Conservation (phyloP, 2,888 invertebrate genomes). For the Drosophila nigricruria region DNA sequence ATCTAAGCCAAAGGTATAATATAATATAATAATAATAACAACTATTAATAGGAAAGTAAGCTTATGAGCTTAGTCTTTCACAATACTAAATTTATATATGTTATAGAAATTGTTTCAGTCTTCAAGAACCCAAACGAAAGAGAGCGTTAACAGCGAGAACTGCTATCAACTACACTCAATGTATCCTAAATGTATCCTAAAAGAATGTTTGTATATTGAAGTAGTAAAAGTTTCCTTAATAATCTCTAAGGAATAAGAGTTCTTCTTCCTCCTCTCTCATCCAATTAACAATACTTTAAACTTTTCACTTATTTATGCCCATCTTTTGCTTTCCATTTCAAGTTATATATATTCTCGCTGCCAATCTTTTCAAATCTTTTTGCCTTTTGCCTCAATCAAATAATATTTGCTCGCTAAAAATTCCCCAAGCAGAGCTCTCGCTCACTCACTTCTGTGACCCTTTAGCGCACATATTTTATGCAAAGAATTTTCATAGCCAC, state of each 20-base stretch:
- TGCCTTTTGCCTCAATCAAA: constrained; percentile 11
- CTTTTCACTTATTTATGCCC: not conserved
- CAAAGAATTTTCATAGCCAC: constrained; percentile 56
- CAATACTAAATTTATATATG: no score
- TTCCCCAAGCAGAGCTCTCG: constrained; percentile 20
- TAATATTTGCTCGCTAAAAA: constrained; percentile 33
- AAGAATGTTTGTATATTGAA: no score
- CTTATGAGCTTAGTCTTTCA: no score
- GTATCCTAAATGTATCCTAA: no score
- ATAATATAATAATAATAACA: no score
- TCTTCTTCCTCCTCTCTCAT: not conserved
- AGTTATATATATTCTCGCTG: constrained; percentile 15
- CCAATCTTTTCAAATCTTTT: constrained; percentile 18
- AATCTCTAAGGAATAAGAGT: not conserved
- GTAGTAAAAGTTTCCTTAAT: no score
- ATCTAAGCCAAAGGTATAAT: no score
- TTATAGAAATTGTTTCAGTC: no score
- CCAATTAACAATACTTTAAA: not conserved
- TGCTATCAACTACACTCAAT: no score
- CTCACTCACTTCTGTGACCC: not conserved
- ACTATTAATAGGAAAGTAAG: no score
- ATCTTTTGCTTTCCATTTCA: constrained; percentile 10
- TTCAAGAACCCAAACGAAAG: no score
- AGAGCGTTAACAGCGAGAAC: no score
- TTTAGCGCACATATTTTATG: constrained; percentile 43